phyloP scores from a whole-genome alignment of 1,140 invertebrate genomes.

The Chrysoperla carnea region DNA sequence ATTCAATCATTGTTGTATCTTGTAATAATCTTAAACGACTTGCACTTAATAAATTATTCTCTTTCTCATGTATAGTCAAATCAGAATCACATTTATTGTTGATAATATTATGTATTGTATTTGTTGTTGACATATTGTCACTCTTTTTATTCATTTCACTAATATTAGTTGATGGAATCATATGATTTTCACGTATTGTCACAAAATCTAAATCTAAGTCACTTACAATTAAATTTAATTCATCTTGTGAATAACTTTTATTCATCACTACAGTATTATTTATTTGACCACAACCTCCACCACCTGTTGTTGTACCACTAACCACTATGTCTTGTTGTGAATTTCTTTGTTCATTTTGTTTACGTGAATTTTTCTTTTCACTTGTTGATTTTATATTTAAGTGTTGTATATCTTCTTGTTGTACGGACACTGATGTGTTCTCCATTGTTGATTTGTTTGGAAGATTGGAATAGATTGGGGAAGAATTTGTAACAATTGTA shows the following conservation, averaged over 20 bases:
- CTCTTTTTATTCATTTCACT: not conserved
- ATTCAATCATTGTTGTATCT: constrained; percentile 74
- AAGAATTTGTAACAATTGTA: not conserved
- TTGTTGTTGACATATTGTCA: too few species aligned
- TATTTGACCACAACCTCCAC: not conserved
- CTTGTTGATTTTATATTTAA: not conserved
- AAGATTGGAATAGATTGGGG: constrained; percentile 19
- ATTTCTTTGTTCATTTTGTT: constrained; percentile 15
- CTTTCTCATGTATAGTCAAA: constrained; percentile 18
- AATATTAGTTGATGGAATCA: constrained; percentile 3
- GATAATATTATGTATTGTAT: not conserved
- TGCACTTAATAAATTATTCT: constrained; percentile 25
- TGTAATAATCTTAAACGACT: constrained; percentile 52
- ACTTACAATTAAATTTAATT: constrained; percentile 7
- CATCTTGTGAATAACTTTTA: not conserved
- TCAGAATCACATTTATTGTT: constrained; percentile 6
- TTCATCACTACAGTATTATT: too few species aligned
- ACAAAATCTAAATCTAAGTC: constrained; percentile 20
- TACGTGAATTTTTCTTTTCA: not conserved
- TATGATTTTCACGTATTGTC: constrained; percentile 13
- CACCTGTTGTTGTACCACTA: constrained; percentile 2
- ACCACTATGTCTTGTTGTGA: constrained; percentile 11
- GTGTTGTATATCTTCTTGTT: not conserved
- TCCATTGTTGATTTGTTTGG: not conserved
- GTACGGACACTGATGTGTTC: not conserved